phyloP scores from a whole-genome alignment of 2,113 vertebrate species.

The Petrocephalus zakoni region DNA sequence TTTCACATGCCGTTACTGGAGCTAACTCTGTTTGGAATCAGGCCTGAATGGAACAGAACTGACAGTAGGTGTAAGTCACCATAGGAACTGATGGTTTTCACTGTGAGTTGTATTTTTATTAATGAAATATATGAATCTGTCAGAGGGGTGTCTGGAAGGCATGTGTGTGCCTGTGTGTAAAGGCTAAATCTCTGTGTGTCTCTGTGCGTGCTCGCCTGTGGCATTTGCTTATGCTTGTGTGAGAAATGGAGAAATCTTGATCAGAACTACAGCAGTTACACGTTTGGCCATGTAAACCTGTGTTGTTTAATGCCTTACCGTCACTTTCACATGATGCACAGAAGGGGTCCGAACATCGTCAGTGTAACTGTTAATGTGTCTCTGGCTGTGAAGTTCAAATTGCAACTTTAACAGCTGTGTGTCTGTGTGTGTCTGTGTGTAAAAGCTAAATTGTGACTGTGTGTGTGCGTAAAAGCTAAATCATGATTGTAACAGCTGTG shows the following conservation, averaged over 20 bases:
- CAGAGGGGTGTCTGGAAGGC: not conserved
- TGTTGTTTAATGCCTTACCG: not conserved
- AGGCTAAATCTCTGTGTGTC: not conserved
- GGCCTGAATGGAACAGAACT: not conserved
- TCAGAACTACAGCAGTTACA: not conserved
- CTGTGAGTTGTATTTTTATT: not conserved
- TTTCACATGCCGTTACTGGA: not conserved
- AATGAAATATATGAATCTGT: not conserved
- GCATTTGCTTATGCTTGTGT: not conserved
- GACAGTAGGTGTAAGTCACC: not conserved
- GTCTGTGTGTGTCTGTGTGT: not conserved
- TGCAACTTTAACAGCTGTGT: not conserved
- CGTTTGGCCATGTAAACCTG: not conserved
- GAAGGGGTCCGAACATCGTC: too few species aligned
- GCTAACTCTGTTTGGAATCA: not conserved
- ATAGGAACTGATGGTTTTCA: not conserved
- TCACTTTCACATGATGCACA: not conserved
- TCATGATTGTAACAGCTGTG: not conserved
- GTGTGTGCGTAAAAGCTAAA: not conserved
- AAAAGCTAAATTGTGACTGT: too few species aligned
- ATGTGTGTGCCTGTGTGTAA: not conserved
- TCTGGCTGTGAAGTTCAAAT: not conserved
- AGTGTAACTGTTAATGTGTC: not conserved
- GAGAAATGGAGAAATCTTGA: not conserved
- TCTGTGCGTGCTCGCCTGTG: not conserved